Conservation (phyloP, 2,888 invertebrate genomes). For the Meteorus colon region DNA sequence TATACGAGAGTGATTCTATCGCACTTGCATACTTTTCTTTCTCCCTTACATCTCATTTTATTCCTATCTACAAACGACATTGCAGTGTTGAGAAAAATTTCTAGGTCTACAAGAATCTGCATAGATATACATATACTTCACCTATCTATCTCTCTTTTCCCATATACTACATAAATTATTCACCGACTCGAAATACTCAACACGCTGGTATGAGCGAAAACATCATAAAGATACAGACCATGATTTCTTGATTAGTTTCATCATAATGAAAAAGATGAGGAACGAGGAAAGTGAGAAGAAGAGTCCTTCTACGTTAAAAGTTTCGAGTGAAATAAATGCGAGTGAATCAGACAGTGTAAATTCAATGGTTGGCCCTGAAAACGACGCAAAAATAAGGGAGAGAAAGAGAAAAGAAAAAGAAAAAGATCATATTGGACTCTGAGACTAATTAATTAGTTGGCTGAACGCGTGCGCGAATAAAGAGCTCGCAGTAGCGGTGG, state of each 20-base stretch:
- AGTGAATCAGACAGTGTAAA: conserved; percentile 4
- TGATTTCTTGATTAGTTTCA: conserved; percentile 12
- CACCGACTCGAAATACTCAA: neutral
- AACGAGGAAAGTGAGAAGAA: neutral
- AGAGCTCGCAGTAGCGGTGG: neutral
- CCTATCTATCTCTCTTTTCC: neutral
- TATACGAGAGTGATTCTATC: neutral
- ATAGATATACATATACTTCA: neutral
- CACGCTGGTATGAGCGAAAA: neutral
- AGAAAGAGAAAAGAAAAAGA: neutral
- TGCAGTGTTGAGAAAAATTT: neutral
- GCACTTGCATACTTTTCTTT: neutral
- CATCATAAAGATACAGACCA: neutral
- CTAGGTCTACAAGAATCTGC: neutral
- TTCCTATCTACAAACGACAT: neutral
- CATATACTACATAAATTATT: neutral
- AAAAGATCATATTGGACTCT: conserved; percentile 2
- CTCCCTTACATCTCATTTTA: neutral
- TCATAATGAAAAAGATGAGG: neutral
- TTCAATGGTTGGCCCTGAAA: neutral
- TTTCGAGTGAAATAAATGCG: neutral
- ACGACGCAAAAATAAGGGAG: neutral
- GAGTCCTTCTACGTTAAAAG: conserved; percentile 1
- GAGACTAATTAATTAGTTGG: conserved; percentile 34
- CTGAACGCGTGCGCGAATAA: conserved; percentile 16